A percentile compares a stretch with the other conserved stretches of the same genome.
These are phyloP conservation scores for Hirundichthys speculiger DNA, from an alignment of 2,113 vertebrate genomes.

Conservation along the genomic window DNA sequence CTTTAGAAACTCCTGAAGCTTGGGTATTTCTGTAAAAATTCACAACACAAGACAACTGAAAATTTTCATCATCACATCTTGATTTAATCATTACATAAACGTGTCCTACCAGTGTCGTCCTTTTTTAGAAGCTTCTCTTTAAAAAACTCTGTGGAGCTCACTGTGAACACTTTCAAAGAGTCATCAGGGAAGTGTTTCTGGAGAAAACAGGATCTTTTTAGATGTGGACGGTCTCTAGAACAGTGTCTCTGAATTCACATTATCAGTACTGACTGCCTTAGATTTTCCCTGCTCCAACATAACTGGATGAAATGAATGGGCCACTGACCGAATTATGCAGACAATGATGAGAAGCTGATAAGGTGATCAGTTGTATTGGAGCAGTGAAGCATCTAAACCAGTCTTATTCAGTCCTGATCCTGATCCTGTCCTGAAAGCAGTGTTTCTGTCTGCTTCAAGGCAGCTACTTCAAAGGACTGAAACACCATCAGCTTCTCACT, in stretches of 20 bases:
- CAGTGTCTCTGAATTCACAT: background rate
- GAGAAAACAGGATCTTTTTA: background rate
- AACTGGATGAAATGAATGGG: too few relatives aligned
- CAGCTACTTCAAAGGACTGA: too few relatives aligned
- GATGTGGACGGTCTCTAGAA: background rate
- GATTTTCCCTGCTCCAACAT: too few relatives aligned
- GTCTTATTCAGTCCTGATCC: too few relatives aligned
- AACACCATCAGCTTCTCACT: too few relatives aligned
- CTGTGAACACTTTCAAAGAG: constrained; percentile 50
- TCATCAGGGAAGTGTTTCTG: constrained; percentile 5
- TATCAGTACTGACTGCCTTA: background rate
- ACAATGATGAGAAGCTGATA: too few relatives aligned
- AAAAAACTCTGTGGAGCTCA: constrained; percentile 45
- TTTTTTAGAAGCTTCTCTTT: background rate
- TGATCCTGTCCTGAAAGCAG: too few relatives aligned
- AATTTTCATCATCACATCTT: background rate
- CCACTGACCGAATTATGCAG: too few relatives aligned
- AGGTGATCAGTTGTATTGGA: too few relatives aligned
- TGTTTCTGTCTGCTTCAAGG: too few relatives aligned
- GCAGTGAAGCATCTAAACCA: too few relatives aligned
- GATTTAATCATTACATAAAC: background rate
- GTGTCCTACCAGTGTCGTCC: background rate
- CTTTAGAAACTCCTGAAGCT: constrained; percentile 18
- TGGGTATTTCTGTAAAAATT: constrained; percentile 45
- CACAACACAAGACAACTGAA: background rate